Base-by-base conservation (phyloP, 2,113 vertebrate genomes). In the Pelodiscus sinensis region DNA sequence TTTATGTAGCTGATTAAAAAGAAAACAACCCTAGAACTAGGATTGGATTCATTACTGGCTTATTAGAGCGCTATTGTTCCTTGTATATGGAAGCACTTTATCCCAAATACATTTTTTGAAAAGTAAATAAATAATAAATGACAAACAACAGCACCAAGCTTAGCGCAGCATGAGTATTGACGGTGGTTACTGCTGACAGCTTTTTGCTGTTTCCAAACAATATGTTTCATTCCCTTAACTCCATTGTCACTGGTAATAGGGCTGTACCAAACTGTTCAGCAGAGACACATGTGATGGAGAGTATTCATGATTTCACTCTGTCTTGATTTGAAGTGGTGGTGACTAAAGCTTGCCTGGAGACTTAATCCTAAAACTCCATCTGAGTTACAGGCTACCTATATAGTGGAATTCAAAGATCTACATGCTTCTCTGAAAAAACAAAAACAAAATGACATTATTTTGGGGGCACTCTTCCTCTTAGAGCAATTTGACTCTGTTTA, bases 161-260 rank as follows among this genome's bases (percentile, higher is more conserved):
- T 80, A 93, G 90, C 91, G 78, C 95, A 95, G 95, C 91, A 93
- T 91, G 94, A 90, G 58, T 94, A 96, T 91, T 96, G 91, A 95
- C 95, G 95, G 91, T 95, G 86, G 96, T 95, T 96, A 85, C 79
- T 90, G 94, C 94, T 94, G 94, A 97, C 95, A 97, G 94, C 95
- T 95, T 96, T 95, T 94, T 97, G 73, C 91, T 96, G 77, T 96
- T 96, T 96, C 95, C 96, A 96, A 85, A 94, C 92, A 95, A 95
- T 85, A 95, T 95, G 87, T 97, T 97, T 96, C 93, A 94, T 97
- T 96, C 93, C 79, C 82, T 96, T 95, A 93, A 95, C 88, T 96
- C 94, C 81, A 94, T 96, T 97, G 95, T 97, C 97, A 96, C 2
- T 89, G 82, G 90, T 35, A 97, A 87, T 77, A 93, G 79, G 81